Base-by-base conservation (phyloP, 2,113 vertebrate genomes). In the Mesocricetus auratus region DNA sequence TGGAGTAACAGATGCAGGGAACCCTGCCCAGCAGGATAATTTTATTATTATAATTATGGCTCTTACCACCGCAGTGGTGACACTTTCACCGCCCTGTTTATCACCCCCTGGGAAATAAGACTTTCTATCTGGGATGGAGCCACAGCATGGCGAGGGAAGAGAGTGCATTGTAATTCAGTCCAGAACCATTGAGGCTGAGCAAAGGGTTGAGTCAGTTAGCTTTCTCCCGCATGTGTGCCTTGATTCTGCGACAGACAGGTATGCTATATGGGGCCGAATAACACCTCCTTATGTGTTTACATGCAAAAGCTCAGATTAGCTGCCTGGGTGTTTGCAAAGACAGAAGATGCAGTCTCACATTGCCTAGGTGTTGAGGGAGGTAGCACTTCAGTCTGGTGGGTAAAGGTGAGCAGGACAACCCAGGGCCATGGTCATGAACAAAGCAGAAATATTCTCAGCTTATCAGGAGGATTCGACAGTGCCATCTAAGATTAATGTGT, bases 21-120 rank as follows among this genome's bases (percentile, higher is more conserved):
- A 97, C 92, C 96, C 97, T 96, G 96, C 96, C 97, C 97, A 64
- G 89, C 95, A 96, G 92, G 95, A 68, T 24, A 71, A 39, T 97
- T 98, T 97, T 98, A 98, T 98, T 98, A 96, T 94, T 97, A 92
- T 97, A 97, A 96, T 98, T 97, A 97, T 69, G 91, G 97, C 90
- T 94, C 98, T 86, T 16, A 98, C 93, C 90, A 31, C 47, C 97
- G 93, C 90, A 97, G 93, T 88, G 94, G 24, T 87, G 96, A 97
- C 98, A 97, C 98, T 97, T 96, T 93, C 58, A 91, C 95, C 95
- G 89, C 98, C 98, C 98, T 97, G 94, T 36, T 95, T 98, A 95
- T 93, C 58, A 56, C 97, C 33, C 73, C 45, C 42, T 78, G 71
- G 98, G 95, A 94, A 98, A 91, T 92, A 97, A 98, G 96, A 86